Percentiles rank a stretch among this genome's conserved stretches.
phyloP scores from a whole-genome alignment of 2,888 invertebrate genomes.

The Phymatocera aterrima region DNA sequence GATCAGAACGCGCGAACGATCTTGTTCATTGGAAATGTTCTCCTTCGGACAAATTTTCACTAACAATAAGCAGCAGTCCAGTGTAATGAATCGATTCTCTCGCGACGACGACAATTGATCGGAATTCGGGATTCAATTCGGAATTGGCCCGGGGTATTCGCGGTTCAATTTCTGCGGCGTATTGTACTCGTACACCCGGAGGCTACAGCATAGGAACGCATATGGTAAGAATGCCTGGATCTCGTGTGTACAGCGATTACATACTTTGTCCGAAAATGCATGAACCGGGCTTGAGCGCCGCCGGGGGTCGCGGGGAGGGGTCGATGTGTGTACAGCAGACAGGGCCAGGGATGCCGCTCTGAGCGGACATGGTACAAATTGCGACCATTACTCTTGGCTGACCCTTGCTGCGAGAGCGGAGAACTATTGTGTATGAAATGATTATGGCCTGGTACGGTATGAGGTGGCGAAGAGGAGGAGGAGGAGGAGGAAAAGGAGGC shows the following conservation, averaged over 20 bases:
- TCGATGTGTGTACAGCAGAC: constrained; percentile 65
- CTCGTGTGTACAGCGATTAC: constrained; percentile 33
- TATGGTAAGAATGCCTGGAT: constrained; percentile 31
- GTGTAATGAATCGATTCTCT: too few species aligned
- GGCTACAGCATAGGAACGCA: background rate
- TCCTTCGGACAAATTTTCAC: too few species aligned
- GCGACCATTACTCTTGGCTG: constrained; percentile 71
- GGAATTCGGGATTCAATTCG: background rate
- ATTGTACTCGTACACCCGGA: too few species aligned
- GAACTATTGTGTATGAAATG: constrained; percentile 72
- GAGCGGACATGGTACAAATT: constrained; percentile 66
- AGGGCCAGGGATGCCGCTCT: constrained; percentile 64
- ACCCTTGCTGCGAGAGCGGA: constrained; percentile 57
- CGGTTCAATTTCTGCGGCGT: background rate
- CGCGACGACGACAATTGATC: too few species aligned
- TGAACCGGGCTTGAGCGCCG: background rate
- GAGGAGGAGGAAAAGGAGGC: constrained; percentile 54
- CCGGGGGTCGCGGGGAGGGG: constrained; percentile 49
- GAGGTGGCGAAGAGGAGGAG: constrained; percentile 66
- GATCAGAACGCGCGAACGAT: background rate
- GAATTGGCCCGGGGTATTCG: background rate
- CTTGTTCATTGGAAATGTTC: constrained; percentile 51
- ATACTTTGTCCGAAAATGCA: constrained; percentile 47
- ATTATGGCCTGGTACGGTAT: constrained; percentile 68
- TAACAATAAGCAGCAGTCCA: too few species aligned